phyloP scores from a whole-genome alignment of 1,140 invertebrate species.

The Melitaea cinxia region DNA sequence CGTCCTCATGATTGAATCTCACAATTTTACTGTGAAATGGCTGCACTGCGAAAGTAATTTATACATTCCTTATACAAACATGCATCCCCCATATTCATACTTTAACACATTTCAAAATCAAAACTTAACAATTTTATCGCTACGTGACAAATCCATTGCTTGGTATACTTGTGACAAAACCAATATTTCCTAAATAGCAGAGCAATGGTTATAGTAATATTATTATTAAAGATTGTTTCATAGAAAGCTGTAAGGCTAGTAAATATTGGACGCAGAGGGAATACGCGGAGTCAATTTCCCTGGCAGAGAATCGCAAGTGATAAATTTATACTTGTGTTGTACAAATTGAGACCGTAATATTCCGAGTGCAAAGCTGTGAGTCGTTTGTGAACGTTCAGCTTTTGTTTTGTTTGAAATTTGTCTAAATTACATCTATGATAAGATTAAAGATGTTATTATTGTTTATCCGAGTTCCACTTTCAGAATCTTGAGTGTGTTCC shows the following conservation, averaged over 20 bases:
- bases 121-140: slow-evolving; percentile 16
- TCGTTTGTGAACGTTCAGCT: slow-evolving; percentile 33
- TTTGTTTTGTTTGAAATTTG: slow-evolving; percentile 39
- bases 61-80: slow-evolving; percentile 48
- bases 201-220: slow-evolving; percentile 34
- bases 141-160: slow-evolving; percentile 30
- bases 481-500: slow-evolving; percentile 10
- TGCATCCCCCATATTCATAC: slow-evolving; percentile 38
- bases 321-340: slow-evolving; percentile 48
- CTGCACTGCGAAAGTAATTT: slow-evolving; percentile 47
- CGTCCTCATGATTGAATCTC: slow-evolving; percentile 52
- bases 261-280: slow-evolving; percentile 57
- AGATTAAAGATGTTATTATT: slow-evolving; percentile 46
- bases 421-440: slow-evolving; percentile 45
- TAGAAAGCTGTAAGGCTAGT: slow-evolving; percentile 11
- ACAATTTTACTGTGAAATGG: slow-evolving; percentile 44
- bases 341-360: slow-evolving; percentile 51
- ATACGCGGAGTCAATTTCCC: slow-evolving; percentile 68
- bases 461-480: slow-evolving; percentile 40
- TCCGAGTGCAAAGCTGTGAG: slow-evolving; percentile 39
- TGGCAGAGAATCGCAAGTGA: slow-evolving; percentile 57
- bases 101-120: neutral
- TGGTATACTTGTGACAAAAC: neutral
- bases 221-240: slow-evolving; percentile 2
- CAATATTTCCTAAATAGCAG: neutral